Evolutionary conservation across 2,113 vertebrate species (phyloP).

Genomic region (Heloderma charlesbogerti): DNA sequence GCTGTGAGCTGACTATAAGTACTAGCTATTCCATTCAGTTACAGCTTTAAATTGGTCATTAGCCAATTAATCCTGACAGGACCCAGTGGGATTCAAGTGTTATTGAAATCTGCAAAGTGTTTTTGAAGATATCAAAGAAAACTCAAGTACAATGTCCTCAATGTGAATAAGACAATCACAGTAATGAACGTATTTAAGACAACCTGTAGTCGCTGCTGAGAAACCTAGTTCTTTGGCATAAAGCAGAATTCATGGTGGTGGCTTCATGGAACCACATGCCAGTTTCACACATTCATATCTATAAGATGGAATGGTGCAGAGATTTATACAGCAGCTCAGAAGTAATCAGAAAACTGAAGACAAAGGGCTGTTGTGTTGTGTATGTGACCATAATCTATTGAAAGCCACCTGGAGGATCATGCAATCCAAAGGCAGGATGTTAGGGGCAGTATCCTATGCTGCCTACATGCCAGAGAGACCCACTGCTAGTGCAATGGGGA

Average conservation of each 20-base stretch:
- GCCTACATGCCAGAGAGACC: too few relatives aligned
- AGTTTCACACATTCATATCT: background rate
- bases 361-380: background rate
- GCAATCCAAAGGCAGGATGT: background rate
- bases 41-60: conserved; percentile 21
- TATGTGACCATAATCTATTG: background rate
- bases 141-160: background rate
- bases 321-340: background rate
- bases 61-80: conserved; percentile 19
- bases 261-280: too few relatives aligned
- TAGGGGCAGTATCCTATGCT: too few relatives aligned
- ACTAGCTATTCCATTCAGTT: conserved; percentile 16
- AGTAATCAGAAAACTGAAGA: background rate
- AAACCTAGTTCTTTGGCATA: background rate
- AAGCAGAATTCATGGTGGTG: background rate
- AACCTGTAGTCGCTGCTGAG: background rate
- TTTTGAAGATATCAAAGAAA: conserved; percentile 28
- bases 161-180: background rate
- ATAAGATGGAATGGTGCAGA: background rate
- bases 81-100: background rate
- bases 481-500: too few relatives aligned
- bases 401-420: background rate
- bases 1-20: background rate
- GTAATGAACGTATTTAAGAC: background rate
- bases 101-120: conserved; percentile 14